Evolutionary conservation across 2,113 vertebrate species (phyloP).

Genomic region (Zeus faber): DNA sequence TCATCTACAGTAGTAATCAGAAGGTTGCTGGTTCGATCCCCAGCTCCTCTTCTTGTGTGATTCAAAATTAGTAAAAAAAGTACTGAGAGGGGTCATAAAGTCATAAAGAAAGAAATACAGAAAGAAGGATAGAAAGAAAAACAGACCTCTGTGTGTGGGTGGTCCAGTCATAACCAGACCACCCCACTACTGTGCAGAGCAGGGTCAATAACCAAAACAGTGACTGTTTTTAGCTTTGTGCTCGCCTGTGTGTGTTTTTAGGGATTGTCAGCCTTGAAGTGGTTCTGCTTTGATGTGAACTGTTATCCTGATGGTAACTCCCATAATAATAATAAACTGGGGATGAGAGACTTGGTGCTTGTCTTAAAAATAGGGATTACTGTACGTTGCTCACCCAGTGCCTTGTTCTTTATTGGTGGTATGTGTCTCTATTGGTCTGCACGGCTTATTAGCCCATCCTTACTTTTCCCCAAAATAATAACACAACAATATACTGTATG

Average conservation of each 20-base stretch:
- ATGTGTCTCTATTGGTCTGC: constrained; percentile 70
- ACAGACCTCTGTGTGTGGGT: background rate
- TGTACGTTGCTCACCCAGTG: constrained; percentile 52
- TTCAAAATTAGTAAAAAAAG: too few species aligned
- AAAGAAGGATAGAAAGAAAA: background rate
- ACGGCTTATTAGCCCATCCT: constrained; percentile 50
- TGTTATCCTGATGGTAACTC: constrained; percentile 46
- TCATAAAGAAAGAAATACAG: background rate
- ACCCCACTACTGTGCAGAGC: too few species aligned
- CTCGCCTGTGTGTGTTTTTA: constrained; percentile 11
- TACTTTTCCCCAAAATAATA: constrained; percentile 54
- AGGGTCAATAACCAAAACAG: too few species aligned
- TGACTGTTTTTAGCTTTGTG: constrained; percentile 5
- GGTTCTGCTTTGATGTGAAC: constrained; percentile 32
- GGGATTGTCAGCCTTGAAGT: background rate
- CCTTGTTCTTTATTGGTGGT: constrained; percentile 57
- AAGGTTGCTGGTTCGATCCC: too few species aligned
- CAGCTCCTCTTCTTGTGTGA: too few species aligned
- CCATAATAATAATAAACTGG: constrained; percentile 55
- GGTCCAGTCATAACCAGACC: too few species aligned
- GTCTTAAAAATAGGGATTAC: constrained; percentile 65
- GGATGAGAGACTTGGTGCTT: constrained; percentile 57
- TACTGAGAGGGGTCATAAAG: too few species aligned
- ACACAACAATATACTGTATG: constrained; percentile 53
- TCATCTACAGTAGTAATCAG: too few species aligned